Conservation (phyloP, 37 sponge, comb jelly and placozoan genomes). For the Geodia barretti region DNA sequence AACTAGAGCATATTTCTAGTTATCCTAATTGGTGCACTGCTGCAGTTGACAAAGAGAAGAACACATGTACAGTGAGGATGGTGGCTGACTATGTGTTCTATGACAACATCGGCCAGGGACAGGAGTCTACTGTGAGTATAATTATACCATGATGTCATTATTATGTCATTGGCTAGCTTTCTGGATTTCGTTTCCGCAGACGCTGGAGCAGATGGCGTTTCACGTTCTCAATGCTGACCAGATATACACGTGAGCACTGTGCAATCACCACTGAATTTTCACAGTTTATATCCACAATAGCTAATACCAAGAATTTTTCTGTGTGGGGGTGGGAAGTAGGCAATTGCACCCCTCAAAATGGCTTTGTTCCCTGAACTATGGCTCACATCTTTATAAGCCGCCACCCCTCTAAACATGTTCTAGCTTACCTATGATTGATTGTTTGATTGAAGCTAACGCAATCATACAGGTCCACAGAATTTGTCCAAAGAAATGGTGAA, state of each 20-base stretch:
- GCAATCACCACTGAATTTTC: not conserved
- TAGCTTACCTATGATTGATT: too few relatives aligned
- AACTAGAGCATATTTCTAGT: too few relatives aligned
- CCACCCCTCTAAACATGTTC: too few relatives aligned
- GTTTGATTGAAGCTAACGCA: too few relatives aligned
- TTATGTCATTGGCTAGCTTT: not conserved
- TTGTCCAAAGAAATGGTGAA: not conserved
- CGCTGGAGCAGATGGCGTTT: slow-evolving; percentile 33
- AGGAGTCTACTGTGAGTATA: slow-evolving; percentile 29
- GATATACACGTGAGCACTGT: slow-evolving; percentile 64
- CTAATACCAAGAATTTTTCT: too few relatives aligned
- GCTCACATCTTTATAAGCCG: too few relatives aligned
- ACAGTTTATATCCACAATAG: too few relatives aligned
- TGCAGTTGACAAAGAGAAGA: not conserved
- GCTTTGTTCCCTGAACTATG: too few relatives aligned
- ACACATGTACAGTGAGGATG: slow-evolving; percentile 47
- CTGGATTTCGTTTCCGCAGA: slow-evolving; percentile 23
- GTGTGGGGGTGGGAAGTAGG: too few relatives aligned
- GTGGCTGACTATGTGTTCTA: slow-evolving; percentile 56
- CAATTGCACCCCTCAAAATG: too few relatives aligned
- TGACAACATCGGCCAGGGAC: slow-evolving; percentile 7
- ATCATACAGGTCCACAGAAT: slow-evolving; percentile 19
- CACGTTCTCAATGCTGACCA: slow-evolving; percentile 30
- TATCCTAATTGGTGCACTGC: too few relatives aligned
- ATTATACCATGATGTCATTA: not conserved